Evolutionary conservation across 2,113 vertebrate genomes (phyloP), one percentile per base, ranked within the genome.

Genomic region (Pelecanus crispus): DNA sequence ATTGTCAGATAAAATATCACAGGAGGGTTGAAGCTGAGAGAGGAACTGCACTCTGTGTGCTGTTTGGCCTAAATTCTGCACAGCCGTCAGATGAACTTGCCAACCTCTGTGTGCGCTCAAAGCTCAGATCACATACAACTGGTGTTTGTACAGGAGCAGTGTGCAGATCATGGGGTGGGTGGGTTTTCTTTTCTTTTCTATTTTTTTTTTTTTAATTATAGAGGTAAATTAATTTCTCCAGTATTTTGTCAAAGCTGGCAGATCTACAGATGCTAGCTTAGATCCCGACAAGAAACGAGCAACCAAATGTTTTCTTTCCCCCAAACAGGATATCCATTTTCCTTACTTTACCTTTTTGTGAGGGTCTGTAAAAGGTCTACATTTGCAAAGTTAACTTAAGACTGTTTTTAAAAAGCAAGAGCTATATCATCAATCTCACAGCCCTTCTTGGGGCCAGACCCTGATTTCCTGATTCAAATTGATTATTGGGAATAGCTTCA

Each of bases 61-160:
- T 31, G 17, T 26, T 90, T 77, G 67, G 59, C 36, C 55, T 71
- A 59, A 67, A 18, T 59, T 71, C 65, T 74, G 18, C 75, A 63
- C 32, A 63, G 72, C 47, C 28, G 0, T 53, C 56, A 59, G 59
- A 55, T 65, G 53, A 86, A 77, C 42, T 88, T 47, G 28, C 34
- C 75, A 92, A 45, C 34, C 36, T 6, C 15, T 79, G n/a, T 24
- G 31, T 53, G 28, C 0, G 0, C 58, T 73, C 26, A 74, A 68
- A 77, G 45, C 62, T 79, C 5, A 2, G 36, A 36, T 24, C 0
- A 0, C 10, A 21, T 40, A 40, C 47, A 59, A 53, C 8, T 0
- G 0, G 11, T 45, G 24, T 50, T 85, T 31, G 16, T 36, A 42
- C 10, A 52, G 34, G 12, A 75, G 32, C 16, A 21, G 32, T 2